Conservation (phyloP, 2,797 vertebrate species). For the Acropternis orthonyx region DNA sequence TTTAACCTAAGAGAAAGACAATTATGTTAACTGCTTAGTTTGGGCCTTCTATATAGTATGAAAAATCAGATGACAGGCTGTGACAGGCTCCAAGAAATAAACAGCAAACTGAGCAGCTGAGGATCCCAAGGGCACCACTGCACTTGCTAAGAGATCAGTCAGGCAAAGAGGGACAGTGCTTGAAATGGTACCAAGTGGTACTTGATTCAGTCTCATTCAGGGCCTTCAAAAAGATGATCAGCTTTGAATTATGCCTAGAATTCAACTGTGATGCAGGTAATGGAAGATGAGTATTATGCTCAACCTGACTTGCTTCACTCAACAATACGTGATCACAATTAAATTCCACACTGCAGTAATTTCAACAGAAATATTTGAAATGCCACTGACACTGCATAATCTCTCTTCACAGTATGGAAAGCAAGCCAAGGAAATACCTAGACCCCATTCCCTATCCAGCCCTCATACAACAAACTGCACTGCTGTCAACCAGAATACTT, state of each 20-base stretch:
- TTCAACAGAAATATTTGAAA: background rate
- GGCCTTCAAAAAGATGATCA: background rate
- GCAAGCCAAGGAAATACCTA: background rate
- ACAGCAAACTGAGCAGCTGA: background rate
- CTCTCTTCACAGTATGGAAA: background rate
- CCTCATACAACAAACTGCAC: background rate
- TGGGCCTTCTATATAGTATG: background rate
- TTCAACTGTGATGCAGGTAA: background rate
- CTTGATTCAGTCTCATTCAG: background rate
- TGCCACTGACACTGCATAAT: background rate
- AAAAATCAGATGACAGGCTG: background rate
- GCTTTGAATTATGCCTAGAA: background rate
- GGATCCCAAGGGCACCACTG: background rate
- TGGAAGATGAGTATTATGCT: background rate
- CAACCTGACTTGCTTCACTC: background rate
- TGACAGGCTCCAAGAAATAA: background rate
- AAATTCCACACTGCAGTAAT: background rate
- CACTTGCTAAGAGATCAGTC: background rate
- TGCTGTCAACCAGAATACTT: slow-evolving; percentile 66
- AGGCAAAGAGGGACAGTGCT: background rate
- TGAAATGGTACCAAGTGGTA: background rate
- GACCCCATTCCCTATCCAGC: background rate
- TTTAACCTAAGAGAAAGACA: background rate
- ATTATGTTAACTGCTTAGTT: background rate
- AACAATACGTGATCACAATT: rapidly evolving